These are phyloP conservation scores for Halcyon malimbica DNA, from an alignment of 2,113 vertebrate species.

Conservation along the genomic window DNA sequence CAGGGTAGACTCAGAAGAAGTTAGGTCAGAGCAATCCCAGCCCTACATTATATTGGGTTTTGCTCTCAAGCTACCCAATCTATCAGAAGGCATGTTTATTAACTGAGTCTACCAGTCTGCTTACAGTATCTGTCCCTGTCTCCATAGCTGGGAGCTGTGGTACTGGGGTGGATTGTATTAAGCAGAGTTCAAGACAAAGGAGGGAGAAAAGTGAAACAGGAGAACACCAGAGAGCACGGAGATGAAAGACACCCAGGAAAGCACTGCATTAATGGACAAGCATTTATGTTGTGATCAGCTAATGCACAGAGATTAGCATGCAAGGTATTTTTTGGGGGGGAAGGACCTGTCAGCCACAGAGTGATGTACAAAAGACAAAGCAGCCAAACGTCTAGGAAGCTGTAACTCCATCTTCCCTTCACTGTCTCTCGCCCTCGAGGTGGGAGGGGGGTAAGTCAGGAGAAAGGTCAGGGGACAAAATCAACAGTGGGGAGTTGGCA, in stretches of 20 bases:
- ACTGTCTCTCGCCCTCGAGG: background rate
- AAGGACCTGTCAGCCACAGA: conserved; percentile 14
- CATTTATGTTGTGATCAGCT: conserved; percentile 55
- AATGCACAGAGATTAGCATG: conserved; percentile 48
- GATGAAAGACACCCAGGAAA: conserved; percentile 65
- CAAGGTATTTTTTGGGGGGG: conserved; percentile 23
- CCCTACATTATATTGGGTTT: background rate
- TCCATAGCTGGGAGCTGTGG: background rate
- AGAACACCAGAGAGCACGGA: background rate
- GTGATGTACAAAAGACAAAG: conserved; percentile 33
- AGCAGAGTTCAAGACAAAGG: background rate
- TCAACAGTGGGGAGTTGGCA: conserved; percentile 1
- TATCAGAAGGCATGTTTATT: background rate
- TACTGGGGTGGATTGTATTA: background rate
- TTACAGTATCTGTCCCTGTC: background rate
- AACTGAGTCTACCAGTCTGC: background rate
- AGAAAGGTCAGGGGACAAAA: conserved; percentile 32
- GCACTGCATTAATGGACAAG: conserved; percentile 44
- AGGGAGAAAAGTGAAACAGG: conserved; percentile 44
- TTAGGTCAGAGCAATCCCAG: background rate
- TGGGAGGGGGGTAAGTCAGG: background rate
- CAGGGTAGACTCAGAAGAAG: background rate
- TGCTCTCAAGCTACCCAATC: background rate
- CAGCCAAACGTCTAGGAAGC: conserved; percentile 22
- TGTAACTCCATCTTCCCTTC: conserved; percentile 54